A percentile compares a stretch with the other conserved stretches of the same genome.
Evolutionary conservation across 1,140 invertebrate species (phyloP).

Genomic region (Paraescarpia echinospica): DNA sequence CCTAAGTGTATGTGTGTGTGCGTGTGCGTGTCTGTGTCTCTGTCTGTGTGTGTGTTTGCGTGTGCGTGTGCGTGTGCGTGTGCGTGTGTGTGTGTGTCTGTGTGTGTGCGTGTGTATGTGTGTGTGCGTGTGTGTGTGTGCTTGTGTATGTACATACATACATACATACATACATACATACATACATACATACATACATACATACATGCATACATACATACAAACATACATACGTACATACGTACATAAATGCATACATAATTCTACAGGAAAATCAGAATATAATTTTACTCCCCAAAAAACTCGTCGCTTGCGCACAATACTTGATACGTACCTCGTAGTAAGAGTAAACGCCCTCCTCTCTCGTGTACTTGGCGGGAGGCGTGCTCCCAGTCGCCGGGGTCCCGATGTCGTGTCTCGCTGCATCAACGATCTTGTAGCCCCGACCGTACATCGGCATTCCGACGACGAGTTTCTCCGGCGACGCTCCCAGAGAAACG

Average conservation of each 20-base stretch:
- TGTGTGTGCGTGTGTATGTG: no score
- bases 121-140: no score
- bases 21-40: no score
- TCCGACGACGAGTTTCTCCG: conserved; percentile 78
- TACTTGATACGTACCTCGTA: conserved; percentile 69
- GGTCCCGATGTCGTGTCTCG: conserved; percentile 83
- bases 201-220: no score
- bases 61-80: no score
- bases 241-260: background rate
- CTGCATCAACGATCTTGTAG: conserved; percentile 72
- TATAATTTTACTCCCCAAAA: conserved; percentile 50
- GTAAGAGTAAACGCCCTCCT: conserved; percentile 89
- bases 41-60: no score
- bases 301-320: conserved; percentile 34
- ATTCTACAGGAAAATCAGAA: background rate
- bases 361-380: conserved; percentile 76
- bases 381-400: conserved; percentile 71
- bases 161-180: no score
- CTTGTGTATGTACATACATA: no score
- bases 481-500: conserved; percentile 73
- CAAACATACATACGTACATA: no score
- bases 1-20: no score
- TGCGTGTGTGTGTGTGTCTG: no score
- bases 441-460: conserved; percentile 86
- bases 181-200: no score